These are phyloP conservation scores for Megamerina dolium DNA, from an alignment of 2,888 invertebrate genomes.

Conservation along the genomic window DNA sequence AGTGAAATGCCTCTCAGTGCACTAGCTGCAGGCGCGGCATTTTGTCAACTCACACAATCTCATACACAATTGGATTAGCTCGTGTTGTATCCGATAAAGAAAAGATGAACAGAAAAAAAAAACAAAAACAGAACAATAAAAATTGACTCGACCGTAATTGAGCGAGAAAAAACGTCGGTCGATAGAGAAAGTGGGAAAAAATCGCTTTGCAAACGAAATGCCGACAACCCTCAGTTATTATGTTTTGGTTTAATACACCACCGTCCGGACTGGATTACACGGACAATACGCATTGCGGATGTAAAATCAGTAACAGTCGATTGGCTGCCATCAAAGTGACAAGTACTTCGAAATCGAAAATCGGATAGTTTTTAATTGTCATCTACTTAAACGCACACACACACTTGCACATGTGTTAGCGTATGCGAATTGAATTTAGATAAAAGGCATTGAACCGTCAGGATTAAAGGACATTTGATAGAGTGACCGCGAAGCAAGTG, in stretches of 20 bases:
- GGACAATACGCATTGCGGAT: constrained; percentile 25
- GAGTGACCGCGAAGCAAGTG: constrained; percentile 6
- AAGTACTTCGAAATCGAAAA: constrained; percentile 27
- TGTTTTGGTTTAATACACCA: constrained; percentile 18
- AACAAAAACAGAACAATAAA: constrained; percentile 1
- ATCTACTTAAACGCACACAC: too few species aligned
- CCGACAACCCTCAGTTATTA: constrained; percentile 18
- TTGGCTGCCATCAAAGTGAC: constrained; percentile 41
- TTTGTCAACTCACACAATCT: too few species aligned
- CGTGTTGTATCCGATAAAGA: background rate
- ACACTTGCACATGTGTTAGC: too few species aligned
- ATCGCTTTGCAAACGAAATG: constrained; percentile 7
- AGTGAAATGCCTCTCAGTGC: constrained; percentile 21
- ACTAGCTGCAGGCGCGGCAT: constrained; percentile 32
- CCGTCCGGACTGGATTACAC: constrained; percentile 22
- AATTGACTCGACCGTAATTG: background rate
- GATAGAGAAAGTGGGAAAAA: background rate
- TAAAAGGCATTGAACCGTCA: constrained; percentile 4
- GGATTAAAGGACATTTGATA: constrained; percentile 1
- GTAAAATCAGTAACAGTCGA: constrained; percentile 38
- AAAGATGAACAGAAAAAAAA: background rate
- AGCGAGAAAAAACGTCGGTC: background rate
- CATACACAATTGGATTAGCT: constrained; percentile 29
- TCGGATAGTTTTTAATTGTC: background rate
- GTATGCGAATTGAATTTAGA: too few species aligned